Base-by-base conservation (phyloP, 2,797 vertebrate species). In the Kryptopterus vitreolus region DNA sequence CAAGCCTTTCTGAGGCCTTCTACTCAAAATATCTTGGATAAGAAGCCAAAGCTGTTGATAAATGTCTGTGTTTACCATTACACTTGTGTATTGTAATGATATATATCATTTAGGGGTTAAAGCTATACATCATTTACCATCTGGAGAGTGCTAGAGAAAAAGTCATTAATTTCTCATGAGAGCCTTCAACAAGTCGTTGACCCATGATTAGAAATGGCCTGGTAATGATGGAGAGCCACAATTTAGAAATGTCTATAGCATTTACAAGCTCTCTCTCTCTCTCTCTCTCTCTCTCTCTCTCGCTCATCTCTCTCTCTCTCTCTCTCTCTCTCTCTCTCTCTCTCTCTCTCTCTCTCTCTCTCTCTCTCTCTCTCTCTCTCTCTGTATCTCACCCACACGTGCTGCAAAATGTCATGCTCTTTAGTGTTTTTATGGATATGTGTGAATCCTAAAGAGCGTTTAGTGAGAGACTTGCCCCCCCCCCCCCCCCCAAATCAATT, bases 161-260 rank as follows among this genome's bases (percentile, higher is more conserved):
- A 68, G 2, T 2, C 50, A 72, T 53, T 20, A 31, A 55, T 55
- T 53, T 72, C 11, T 35, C 26, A n/a, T 33, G 20, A 33, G 10
- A 72, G 31, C 18, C 24, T 20, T 52, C 3, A 31, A 16, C 46
- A 71, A 15, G 50, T n/a, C 66, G 22, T 72, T 55, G 48, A 35
- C 69, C 1, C 0, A 12, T 72, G 29, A 72, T 55, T 13, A 53
- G 22, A n/a, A 33, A 55, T 55, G 20, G 20, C 50, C 20, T n/a
- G 29, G 4, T 71, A 35, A 53, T 72, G 69, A 53, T 69, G 43
- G 24, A 69, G 29, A 69, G 63, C 35, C 63, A 43, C 31, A n/a
- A 8, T 29, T 52, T 26, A 70, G 16, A 70, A 52, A 70, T 70
- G 24, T 52, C 68, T 50, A 3, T 70, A 50, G 15, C 24, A 70